These are phyloP conservation scores for Oscheius sp. DNA, from an alignment of 2,888 invertebrate genomes.

Conservation along the genomic window DNA sequence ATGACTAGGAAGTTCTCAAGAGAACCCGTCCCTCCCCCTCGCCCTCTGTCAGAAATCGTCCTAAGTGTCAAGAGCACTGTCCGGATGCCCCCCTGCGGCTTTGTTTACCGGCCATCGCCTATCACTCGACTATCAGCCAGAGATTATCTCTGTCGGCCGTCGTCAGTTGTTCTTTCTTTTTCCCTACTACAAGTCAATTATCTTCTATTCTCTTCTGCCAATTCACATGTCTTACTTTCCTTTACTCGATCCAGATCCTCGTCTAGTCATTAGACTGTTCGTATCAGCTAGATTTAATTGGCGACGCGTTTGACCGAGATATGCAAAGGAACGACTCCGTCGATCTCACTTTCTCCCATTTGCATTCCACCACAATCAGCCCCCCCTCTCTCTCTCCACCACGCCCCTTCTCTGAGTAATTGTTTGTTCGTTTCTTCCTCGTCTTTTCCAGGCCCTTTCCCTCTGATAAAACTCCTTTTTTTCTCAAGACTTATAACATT, in stretches of 20 bases:
- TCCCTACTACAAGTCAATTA: background rate
- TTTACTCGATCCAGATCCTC: background rate
- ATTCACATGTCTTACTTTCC: background rate
- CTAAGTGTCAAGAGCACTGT: slow-evolving; percentile 15
- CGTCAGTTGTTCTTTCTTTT: slow-evolving; percentile 8
- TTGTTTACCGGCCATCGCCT: slow-evolving; percentile 23
- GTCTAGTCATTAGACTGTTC: background rate
- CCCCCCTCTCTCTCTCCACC: slow-evolving; percentile 1
- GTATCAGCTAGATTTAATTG: slow-evolving; percentile 28
- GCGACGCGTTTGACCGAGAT: slow-evolving; percentile 24
- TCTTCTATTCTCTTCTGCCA: background rate
- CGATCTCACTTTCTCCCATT: slow-evolving; percentile 22
- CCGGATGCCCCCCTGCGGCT: slow-evolving; percentile 18
- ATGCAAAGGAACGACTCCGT: slow-evolving; percentile 17
- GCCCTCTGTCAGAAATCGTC: background rate
- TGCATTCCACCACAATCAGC: slow-evolving; percentile 20
- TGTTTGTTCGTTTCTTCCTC: slow-evolving; percentile 21
- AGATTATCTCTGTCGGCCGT: background rate
- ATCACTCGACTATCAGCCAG: slow-evolving; percentile 4
- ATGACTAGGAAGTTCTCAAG: background rate
- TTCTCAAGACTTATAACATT: background rate
- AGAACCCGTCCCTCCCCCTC: slow-evolving; percentile 13
- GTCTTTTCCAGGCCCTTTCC: slow-evolving; percentile 1
- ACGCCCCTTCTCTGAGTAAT: slow-evolving; percentile 3
- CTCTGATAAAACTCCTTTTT: too few relatives aligned